These are phyloP conservation scores for Mongoloraphidia duomilia DNA, from an alignment of 2,888 invertebrate species.

Conservation along the genomic window DNA sequence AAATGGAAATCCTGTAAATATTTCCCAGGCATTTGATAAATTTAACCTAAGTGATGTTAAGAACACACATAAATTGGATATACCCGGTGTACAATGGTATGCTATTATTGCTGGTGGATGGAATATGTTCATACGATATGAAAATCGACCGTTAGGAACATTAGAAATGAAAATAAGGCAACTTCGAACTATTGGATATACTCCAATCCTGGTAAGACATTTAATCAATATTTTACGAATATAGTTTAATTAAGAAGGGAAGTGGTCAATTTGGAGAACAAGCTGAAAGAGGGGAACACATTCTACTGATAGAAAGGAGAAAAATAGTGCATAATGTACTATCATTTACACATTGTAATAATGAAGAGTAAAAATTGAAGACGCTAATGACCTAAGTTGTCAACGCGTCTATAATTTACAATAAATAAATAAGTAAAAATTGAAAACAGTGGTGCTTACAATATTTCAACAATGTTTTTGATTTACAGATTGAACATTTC, in stretches of 20 bases:
- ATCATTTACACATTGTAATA: too few species aligned
- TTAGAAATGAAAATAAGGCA: constrained; percentile 48
- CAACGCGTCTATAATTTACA: too few species aligned
- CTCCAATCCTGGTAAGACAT: constrained; percentile 37
- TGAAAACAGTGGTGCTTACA: too few species aligned
- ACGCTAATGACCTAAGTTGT: too few species aligned
- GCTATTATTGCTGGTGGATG: constrained; percentile 44
- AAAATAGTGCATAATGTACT: too few species aligned
- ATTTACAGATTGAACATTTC: background rate
- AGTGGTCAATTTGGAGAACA: too few species aligned
- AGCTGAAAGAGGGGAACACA: too few species aligned
- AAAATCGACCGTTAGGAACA: constrained; percentile 38
- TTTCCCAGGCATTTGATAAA: constrained; percentile 32
- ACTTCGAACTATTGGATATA: constrained; percentile 43
- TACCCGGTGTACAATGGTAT: constrained; percentile 31
- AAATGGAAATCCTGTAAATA: constrained; percentile 32
- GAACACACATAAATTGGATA: constrained; percentile 14
- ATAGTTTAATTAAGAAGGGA: background rate
- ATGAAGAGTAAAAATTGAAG: too few species aligned
- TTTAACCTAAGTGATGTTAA: constrained; percentile 35
- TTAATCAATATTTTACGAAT: background rate
- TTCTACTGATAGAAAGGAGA: too few species aligned
- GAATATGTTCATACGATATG: constrained; percentile 41
- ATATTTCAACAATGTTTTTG: background rate
- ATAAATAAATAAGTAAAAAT: too few species aligned